phyloP scores from a whole-genome alignment of 1,140 invertebrate species.

The Cheumatopsyche charites region DNA sequence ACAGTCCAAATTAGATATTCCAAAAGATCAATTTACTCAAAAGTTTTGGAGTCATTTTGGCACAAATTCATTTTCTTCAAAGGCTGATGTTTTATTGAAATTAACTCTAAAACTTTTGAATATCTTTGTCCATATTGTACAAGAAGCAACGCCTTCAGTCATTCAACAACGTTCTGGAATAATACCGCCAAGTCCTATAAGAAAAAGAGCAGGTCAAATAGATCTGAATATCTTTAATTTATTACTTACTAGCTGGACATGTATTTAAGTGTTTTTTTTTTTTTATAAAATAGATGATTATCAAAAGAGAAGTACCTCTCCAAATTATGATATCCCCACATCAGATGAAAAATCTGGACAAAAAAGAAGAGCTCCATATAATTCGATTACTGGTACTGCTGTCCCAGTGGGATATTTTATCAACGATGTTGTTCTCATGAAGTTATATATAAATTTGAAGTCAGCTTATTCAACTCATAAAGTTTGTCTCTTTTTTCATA shows the following conservation, averaged over 20 bases:
- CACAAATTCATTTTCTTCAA: conserved; percentile 55
- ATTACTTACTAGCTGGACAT: too few species aligned
- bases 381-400: conserved; percentile 51
- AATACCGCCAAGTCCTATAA: conserved; percentile 61
- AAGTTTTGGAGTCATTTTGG: conserved; percentile 64
- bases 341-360: conserved; percentile 52
- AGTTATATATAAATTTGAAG: conserved; percentile 75
- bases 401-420: conserved; percentile 68
- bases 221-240: too few species aligned
- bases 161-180: conserved; percentile 63
- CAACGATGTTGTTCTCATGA: conserved; percentile 75
- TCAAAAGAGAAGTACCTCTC: conserved; percentile 32
- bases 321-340: conserved; percentile 46
- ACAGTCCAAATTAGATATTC: conserved; percentile 10
- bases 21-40: conserved; percentile 1
- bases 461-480: conserved; percentile 82
- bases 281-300: conserved; percentile 21
- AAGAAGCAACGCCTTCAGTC: conserved; percentile 70
- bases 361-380: conserved; percentile 53
- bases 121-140: conserved; percentile 77
- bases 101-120: conserved; percentile 75
- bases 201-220: conserved; percentile 54
- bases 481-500: conserved; percentile 53
- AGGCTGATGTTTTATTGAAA: conserved; percentile 68
- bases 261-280: too few species aligned